Conservation (phyloP, 2,888 invertebrate genomes). For the Pandemis heparana region DNA sequence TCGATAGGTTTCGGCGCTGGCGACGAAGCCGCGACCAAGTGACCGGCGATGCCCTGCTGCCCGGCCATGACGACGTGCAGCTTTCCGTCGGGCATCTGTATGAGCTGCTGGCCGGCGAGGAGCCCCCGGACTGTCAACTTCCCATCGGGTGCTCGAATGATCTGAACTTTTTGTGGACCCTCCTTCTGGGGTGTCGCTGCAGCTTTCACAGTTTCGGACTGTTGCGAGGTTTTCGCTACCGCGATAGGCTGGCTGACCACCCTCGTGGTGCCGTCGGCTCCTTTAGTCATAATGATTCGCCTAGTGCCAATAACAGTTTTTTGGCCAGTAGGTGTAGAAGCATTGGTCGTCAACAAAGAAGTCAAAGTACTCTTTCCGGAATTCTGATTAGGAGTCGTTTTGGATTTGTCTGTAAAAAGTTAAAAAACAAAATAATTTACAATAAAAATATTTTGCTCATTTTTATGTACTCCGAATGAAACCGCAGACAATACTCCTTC, state of each 20-base stretch:
- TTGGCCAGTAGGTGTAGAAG: conserved; percentile 83
- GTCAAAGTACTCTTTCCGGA: conserved; percentile 88
- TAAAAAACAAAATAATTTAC: conserved; percentile 6
- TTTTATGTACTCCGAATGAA: background rate
- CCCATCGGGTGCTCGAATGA: conserved; percentile 95
- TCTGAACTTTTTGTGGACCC: conserved; percentile 93
- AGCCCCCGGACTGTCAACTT: conserved; percentile 96
- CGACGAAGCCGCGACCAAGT: conserved; percentile 71
- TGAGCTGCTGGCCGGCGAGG: conserved; percentile 96
- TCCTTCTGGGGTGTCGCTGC: conserved; percentile 73
- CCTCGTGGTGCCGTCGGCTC: conserved; percentile 88
- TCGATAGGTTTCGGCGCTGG: conserved; percentile 60
- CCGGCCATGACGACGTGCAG: conserved; percentile 92
- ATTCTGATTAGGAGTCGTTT: conserved; percentile 80
- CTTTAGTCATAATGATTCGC: conserved; percentile 91
- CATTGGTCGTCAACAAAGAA: conserved; percentile 86
- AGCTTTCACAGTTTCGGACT: conserved; percentile 68
- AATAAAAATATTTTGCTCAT: background rate
- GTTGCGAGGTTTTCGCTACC: conserved; percentile 73
- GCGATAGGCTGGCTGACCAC: conserved; percentile 85
- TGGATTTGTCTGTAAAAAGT: conserved; percentile 74
- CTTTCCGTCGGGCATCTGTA: conserved; percentile 97
- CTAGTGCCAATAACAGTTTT: conserved; percentile 88
- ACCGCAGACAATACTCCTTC: background rate
- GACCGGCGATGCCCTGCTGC: conserved; percentile 83